Base-by-base conservation (phyloP, 2,888 invertebrate species). In the Limnephilus auricula region DNA sequence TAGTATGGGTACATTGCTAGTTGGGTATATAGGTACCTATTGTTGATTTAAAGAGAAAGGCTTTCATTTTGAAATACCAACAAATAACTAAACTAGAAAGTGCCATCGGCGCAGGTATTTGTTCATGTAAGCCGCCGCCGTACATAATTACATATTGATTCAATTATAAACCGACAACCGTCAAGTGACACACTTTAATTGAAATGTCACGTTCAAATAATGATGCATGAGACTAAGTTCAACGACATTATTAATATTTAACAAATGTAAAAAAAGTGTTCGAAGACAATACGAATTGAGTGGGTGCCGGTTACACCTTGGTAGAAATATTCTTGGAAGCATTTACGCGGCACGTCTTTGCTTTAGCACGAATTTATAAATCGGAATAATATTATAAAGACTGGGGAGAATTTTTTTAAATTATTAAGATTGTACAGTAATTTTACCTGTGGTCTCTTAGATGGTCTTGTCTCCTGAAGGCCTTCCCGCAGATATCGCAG, bases 401-500 rank as follows among this genome's bases (percentile, higher is more conserved):
- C 32, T 15, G 10, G 34, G n/a, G 37, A 37, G 32, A 34, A 34
- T 25, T n/a, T 82, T n/a, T 82, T 82, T 82, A 32, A 82, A 82
- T 32, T 82, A 3, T 30, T 37, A n/a, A 83, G 83, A 32, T 65
- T 82, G 34, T 34, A 82, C 2, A 82, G 34, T 34, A 65, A 32
- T 82, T 4, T 95, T 95, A 98, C 98, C 98, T 98, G 96, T 98
- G 98, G 94, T 98, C 98, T 95, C 98, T 97, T 92, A 98, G 96
- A 95, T 98, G 98, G 95, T 99, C 99, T 95, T 99, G 99, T 94
- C 99, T 96, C 93, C 99, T 97, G 96, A 99, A 99, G 32, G 99
- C 98, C 95, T 99, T 99, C 93, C 98, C 98, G 95, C 99, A 99
- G 93, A 99, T 98, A 95, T 99, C 99, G 95, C 99, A 99, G 80